Percentiles rank a stretch among this genome's conserved stretches.
Evolutionary conservation across 2,797 vertebrate species (phyloP).

Genomic region (Perodicticus potto): DNA sequence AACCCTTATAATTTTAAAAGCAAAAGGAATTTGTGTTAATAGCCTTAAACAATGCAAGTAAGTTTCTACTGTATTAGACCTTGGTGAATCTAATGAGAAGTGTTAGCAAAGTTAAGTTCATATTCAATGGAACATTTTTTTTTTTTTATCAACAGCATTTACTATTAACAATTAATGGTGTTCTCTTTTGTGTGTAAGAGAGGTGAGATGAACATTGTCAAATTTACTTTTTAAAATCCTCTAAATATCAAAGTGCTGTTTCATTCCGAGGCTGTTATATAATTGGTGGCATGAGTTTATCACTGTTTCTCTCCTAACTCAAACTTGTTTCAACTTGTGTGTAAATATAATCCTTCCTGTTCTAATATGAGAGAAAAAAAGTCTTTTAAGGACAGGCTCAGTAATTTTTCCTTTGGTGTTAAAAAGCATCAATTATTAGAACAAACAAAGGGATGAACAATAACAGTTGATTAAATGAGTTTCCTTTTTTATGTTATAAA

Average conservation of each 20-base stretch:
- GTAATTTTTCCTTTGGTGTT: conserved; percentile 67
- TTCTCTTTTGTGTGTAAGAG: neutral
- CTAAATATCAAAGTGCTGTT: neutral
- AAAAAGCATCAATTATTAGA: conserved; percentile 73
- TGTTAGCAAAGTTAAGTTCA: neutral
- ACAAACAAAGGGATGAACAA: conserved; percentile 72
- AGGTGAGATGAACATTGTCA: conserved; percentile 7
- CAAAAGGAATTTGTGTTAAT: neutral
- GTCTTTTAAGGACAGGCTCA: conserved; percentile 61
- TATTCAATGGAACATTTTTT: neutral
- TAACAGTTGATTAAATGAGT: conserved; percentile 74
- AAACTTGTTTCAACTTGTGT: conserved; percentile 51
- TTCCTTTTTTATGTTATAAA: conserved; percentile 71
- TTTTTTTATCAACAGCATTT: neutral
- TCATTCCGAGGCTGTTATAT: neutral
- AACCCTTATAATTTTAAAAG: conserved; percentile 21
- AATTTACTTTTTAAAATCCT: conserved; percentile 5
- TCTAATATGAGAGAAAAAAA: conserved; percentile 44
- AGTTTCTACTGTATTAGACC: neutral
- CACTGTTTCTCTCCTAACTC: conserved; percentile 50
- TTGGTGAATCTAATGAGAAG: conserved; percentile 46
- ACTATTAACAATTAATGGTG: neutral
- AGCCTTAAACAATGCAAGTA: neutral
- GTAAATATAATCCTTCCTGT: conserved; percentile 56
- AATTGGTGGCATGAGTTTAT: conserved; percentile 28